Evolutionary conservation across 1,140 invertebrate species (phyloP), one percentile per base, ranked within the genome.

Genomic region (Drosophila hydei): DNA sequence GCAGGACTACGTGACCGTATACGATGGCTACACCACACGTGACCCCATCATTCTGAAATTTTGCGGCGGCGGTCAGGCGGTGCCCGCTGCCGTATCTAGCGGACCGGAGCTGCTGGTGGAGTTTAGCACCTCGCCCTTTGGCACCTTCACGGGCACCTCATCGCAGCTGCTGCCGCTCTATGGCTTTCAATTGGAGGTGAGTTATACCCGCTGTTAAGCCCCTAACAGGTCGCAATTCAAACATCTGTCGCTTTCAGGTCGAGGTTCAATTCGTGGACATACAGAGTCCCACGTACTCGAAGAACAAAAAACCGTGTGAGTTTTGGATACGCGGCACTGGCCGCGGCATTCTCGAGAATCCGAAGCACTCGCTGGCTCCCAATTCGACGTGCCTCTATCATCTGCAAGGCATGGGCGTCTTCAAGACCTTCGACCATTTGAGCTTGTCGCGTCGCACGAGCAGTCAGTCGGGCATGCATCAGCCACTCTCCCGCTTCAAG

Each of bases 311-410:
- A 40, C 94, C 95, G 2, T 98, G 97, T 84, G 96, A 97, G 85
- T 97, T 97, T 81, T 96, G 96, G 95, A 93, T 97, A 62, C 93
- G 95, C 55, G 96, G 96, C 0, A 95, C 95, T 0, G 94, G 95
- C 0, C 94, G 95, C 12, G 97, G 97, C 9, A 92, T 96, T 5
- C 89, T 97, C 2, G 94, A 96, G 63, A 96, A 95, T 71, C 96
- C 96, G 0, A 92, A 94, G 27, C 96, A 97, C 88, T 97, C 96
- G 0, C 89, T 97, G 27, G 95, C 96, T 0, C 94, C 96, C 0
- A 97, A 97, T 83, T 97, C 95, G 7, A 97, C 96, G 0, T 98
- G 97, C 85, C 93, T 96, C 12, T 98, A 97, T 91, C 95, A 96
- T 80, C 94, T 97, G 81, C 95, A 96, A 45, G 91, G 91, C 38